A percentile compares a stretch with the other conserved stretches of the same genome.
Evolutionary conservation across 2,797 vertebrate species (phyloP).

Genomic region (Propithecus perrieri): DNA sequence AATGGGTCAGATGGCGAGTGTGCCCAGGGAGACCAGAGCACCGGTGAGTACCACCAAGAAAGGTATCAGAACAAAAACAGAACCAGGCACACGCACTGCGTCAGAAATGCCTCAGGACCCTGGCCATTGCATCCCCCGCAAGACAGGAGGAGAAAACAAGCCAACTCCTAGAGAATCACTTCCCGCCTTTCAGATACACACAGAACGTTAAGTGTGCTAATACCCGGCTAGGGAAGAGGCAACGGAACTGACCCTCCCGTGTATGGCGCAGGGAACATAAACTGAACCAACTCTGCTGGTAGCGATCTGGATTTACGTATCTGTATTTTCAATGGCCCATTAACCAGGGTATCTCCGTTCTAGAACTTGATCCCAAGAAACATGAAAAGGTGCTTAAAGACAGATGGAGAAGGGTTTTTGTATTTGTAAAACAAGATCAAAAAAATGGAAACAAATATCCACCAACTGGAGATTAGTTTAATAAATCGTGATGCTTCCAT

Average conservation of each 20-base stretch:
- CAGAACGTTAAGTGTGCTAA: too few relatives aligned
- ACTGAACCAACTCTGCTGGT: not conserved
- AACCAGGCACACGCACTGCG: rapidly evolving
- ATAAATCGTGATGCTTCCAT: not conserved
- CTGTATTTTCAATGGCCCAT: not conserved
- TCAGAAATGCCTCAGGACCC: not conserved
- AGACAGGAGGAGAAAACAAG: not conserved
- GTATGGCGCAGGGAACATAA: too few relatives aligned
- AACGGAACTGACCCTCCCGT: rapidly evolving
- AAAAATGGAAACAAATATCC: not conserved
- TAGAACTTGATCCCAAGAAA: not conserved
- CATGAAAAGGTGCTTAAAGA: not conserved
- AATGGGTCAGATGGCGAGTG: rapidly evolving
- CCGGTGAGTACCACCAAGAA: rapidly evolving
- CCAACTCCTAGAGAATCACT: not conserved
- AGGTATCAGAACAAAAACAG: not conserved
- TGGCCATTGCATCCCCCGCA: rapidly evolving
- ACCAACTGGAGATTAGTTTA: not conserved
- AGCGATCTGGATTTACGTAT: not conserved
- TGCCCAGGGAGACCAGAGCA: not conserved
- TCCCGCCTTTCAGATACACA: not conserved
- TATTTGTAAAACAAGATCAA: not conserved
- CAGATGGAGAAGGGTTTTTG: not conserved
- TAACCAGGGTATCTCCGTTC: not conserved
- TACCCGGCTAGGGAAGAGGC: too few relatives aligned